Evolutionary conservation across 2,888 invertebrate genomes (phyloP), one percentile per base, ranked within the genome.

Genomic region (Scaptomyza caliginosa): DNA sequence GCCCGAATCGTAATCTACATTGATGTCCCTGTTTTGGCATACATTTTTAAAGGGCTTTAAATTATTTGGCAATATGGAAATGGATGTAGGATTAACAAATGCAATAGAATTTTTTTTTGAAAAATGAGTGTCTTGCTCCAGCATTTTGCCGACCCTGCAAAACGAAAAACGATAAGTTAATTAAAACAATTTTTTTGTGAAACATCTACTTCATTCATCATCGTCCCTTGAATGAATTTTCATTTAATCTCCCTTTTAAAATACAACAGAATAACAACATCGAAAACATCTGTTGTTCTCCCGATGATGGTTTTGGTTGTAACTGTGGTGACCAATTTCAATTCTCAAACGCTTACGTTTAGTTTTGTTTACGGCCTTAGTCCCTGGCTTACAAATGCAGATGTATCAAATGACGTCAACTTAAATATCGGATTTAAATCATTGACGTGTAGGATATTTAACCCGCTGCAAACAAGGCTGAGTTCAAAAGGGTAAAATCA

Each of bases 1-100:
- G 38, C 77, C 76, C 11, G 88, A 86, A 67, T 87, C 86, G 45
- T 72, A 80, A 36, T 78, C 79, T 8, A 59, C 68, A 40, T 67
- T 68, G 4, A 17, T 36, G 28, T 75, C 63, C 23, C 67, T 45
- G 46, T 56, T 32, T 4, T 40, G 45, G 2, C 34, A 57, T 16
- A 23, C 10, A 13, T 5, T n/a, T n/a, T 28, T 21, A 7, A n/a
- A 7, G 10, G 19, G 17, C 36, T 49, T 51, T 21, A 17, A 38
- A 6, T 50, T 10, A n/a, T 19, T 39, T n/a, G 43, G 51, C 4
- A 38, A 32, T 8, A 8, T 51, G 11, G 48, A 56, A 26, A 19
- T 38, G 4, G 51, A 16, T 10, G 64, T 54, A 28, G 42, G n/a
- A n/a, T n/a, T n/a, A n/a, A n/a, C 21, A 4, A 43, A 58, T 30